Conservation (phyloP, 2,113 vertebrate genomes). For the Erythrocebus patas region DNA sequence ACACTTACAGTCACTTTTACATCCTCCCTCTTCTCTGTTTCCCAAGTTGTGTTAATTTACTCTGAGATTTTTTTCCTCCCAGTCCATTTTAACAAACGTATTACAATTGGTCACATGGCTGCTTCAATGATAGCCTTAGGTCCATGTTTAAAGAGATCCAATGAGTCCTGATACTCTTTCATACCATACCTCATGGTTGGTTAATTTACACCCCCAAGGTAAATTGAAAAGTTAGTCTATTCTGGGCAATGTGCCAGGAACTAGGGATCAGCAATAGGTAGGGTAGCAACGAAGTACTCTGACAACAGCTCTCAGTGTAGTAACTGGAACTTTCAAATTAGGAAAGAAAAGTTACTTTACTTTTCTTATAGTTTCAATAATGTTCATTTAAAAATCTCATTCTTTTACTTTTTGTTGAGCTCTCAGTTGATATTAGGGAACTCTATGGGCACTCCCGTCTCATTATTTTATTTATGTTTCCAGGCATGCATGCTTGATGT, state of each 20-base stretch:
- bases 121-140: not conserved
- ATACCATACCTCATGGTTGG: not conserved
- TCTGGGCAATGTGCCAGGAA: not conserved
- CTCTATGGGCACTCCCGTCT: not conserved
- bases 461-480: not conserved
- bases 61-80: not conserved
- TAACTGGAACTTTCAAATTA: not conserved
- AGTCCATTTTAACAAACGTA: not conserved
- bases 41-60: not conserved
- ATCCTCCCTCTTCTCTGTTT: not conserved
- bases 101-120: not conserved
- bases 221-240: not conserved
- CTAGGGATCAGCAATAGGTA: not conserved
- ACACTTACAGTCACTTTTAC: not conserved
- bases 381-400: not conserved
- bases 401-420: not conserved
- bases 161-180: not conserved
- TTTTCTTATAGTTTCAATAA: slow-evolving; percentile 17
- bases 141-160: not conserved
- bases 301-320: not conserved
- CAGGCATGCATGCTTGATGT: not conserved
- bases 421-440: not conserved
- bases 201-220: not conserved
- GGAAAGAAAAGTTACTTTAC: not conserved
- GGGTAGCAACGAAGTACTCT: not conserved